These are phyloP conservation scores for Zaprionus ghesquierei DNA, from an alignment of 1,140 invertebrate genomes.

Conservation along the genomic window DNA sequence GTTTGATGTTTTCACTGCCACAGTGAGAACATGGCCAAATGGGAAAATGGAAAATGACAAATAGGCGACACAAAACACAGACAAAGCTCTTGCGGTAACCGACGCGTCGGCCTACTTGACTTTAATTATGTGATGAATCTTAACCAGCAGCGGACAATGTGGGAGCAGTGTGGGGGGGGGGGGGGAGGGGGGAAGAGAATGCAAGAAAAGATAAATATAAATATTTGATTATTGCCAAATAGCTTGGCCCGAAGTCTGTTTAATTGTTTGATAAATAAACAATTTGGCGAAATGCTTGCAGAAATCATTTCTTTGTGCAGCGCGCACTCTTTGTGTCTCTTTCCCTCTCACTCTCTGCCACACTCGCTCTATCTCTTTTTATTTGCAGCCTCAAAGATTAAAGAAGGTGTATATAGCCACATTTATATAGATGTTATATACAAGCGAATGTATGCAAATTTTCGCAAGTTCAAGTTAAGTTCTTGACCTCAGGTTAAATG, in stretches of 20 bases:
- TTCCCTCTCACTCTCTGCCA: background rate
- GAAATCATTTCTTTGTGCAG: background rate
- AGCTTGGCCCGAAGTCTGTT: background rate
- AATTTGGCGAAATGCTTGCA: background rate
- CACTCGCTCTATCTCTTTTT: background rate
- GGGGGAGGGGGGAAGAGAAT: background rate
- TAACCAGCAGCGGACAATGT: background rate
- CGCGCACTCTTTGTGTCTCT: background rate
- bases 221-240: slow-evolving; percentile 2
- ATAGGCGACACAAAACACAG: background rate
- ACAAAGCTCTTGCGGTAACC: background rate
- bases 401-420: background rate
- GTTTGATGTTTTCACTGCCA: slow-evolving; percentile 31
- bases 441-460: background rate
- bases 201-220: background rate
- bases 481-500: background rate
- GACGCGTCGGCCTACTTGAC: background rate
- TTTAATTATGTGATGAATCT: slow-evolving; percentile 2
- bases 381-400: background rate
- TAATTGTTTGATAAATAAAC: background rate
- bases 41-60: slow-evolving; percentile 4
- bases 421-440: background rate
- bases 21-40: background rate
- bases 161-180: background rate
- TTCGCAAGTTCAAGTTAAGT: background rate